Evolutionary conservation across 1,140 invertebrate species (phyloP).

Genomic region (Nylanderia fulva): DNA sequence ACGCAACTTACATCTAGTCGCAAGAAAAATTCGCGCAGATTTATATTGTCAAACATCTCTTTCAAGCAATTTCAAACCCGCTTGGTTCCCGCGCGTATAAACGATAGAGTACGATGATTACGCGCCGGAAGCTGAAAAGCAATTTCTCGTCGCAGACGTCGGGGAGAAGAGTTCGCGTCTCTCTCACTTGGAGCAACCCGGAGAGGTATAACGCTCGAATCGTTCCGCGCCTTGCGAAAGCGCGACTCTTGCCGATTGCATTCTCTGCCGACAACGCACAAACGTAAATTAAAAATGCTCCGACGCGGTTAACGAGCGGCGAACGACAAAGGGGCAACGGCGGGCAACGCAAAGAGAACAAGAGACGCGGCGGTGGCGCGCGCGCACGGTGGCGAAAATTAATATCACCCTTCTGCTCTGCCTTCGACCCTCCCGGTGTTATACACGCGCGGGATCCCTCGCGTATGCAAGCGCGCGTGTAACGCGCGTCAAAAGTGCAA

Average conservation of each 20-base stretch:
- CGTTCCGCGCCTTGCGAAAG: conserved; percentile 34
- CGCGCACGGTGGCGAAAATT: conserved; percentile 75
- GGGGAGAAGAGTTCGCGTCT: neutral
- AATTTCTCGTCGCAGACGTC: conserved; percentile 12
- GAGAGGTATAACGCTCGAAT: conserved; percentile 40
- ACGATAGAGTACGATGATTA: neutral
- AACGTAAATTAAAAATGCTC: conserved; percentile 81
- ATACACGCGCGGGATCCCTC: conserved; percentile 20
- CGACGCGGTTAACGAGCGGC: conserved; percentile 78
- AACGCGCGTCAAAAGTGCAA: conserved; percentile 65
- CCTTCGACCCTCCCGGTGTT: conserved; percentile 62
- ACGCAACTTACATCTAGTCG: too few species aligned
- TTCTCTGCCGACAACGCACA: conserved; percentile 65
- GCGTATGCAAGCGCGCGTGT: conserved; percentile 62
- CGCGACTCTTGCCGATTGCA: conserved; percentile 66
- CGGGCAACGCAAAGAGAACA: conserved; percentile 72
- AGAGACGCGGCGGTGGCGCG: conserved; percentile 42
- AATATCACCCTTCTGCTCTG: conserved; percentile 71
- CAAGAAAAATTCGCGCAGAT: neutral
- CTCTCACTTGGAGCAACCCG: conserved; percentile 3
- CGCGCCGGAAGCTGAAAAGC: conserved; percentile 13
- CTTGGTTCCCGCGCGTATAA: neutral
- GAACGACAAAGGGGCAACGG: conserved; percentile 77
- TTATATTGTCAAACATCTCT: neutral
- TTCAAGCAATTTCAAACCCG: neutral